These are phyloP conservation scores for Sphaerolaimus hirsutus DNA, from an alignment of 2,888 invertebrate genomes.

Conservation along the genomic window DNA sequence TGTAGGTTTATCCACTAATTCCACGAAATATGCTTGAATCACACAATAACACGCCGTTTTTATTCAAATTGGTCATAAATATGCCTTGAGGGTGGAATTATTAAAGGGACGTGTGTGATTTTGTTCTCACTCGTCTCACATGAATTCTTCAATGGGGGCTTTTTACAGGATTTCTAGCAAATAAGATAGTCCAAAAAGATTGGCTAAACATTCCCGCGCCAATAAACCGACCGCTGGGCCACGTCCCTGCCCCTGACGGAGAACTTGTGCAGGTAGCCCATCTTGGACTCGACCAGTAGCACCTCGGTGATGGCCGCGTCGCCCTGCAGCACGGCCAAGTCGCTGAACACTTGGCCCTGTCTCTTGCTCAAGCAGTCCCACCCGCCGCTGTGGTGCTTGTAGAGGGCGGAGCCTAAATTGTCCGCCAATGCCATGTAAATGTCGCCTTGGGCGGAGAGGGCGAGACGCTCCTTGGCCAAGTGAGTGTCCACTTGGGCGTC, in stretches of 20 bases:
- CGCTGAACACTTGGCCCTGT: not conserved
- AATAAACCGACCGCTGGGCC: not conserved
- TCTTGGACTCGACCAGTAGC: constrained; percentile 5
- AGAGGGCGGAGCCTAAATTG: constrained; percentile 3
- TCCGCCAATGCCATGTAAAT: constrained; percentile 5
- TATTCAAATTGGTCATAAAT: no score
- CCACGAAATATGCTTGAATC: no score
- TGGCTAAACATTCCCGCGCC: no score
- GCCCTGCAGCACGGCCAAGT: constrained; percentile 1
- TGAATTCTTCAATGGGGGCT: no score
- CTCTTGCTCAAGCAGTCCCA: constrained; percentile 1
- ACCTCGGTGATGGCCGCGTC: constrained; percentile 2
- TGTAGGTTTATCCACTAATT: no score
- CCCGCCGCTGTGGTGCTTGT: not conserved
- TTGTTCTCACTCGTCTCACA: no score
- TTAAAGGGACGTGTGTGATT: no score
- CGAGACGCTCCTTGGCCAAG: constrained; percentile 5
- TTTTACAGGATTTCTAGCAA: no score
- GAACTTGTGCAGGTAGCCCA: constrained; percentile 6
- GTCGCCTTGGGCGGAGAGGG: not conserved
- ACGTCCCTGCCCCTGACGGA: constrained; percentile 3
- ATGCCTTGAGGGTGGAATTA: no score
- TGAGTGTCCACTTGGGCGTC: not conserved
- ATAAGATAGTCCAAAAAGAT: no score
- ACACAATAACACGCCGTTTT: no score